These are phyloP conservation scores for Palythoa caribaeorum DNA, from an alignment of 92 coral and sea anemone genomes.

Conservation along the genomic window DNA sequence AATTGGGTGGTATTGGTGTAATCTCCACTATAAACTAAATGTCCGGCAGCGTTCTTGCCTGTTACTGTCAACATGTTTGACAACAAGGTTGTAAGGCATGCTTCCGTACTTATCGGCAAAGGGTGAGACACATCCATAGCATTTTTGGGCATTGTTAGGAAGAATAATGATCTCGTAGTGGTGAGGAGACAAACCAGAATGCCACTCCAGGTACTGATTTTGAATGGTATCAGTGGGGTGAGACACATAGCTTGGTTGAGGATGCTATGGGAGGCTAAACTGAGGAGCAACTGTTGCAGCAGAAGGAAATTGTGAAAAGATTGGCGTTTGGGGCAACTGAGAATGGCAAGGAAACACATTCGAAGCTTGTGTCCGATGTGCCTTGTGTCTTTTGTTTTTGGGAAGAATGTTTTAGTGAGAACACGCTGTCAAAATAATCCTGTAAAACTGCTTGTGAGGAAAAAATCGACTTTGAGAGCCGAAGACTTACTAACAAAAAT, in stretches of 20 bases:
- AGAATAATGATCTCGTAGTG: slow-evolving; percentile 39
- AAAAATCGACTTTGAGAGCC: too few species aligned
- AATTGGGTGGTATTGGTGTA: slow-evolving; percentile 44
- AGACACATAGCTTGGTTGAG: slow-evolving; percentile 10
- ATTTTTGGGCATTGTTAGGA: slow-evolving; percentile 45
- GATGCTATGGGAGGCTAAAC: not conserved
- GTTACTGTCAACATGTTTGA: slow-evolving; percentile 48
- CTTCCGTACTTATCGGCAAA: slow-evolving; percentile 34
- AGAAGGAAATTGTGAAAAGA: too few species aligned
- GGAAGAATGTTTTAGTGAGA: too few species aligned
- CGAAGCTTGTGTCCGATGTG: too few species aligned
- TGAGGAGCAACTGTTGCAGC: not conserved
- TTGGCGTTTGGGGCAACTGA: too few species aligned
- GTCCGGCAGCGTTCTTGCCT: slow-evolving; percentile 38
- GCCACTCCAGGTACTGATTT: slow-evolving; percentile 30
- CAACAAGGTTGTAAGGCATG: slow-evolving; percentile 30
- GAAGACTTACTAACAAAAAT: too few species aligned
- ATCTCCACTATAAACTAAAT: slow-evolving; percentile 42
- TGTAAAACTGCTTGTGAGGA: too few species aligned
- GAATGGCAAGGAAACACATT: too few species aligned
- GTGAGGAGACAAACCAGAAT: slow-evolving; percentile 54
- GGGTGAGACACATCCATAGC: slow-evolving; percentile 43
- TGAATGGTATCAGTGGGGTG: slow-evolving; percentile 1
- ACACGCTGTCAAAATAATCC: too few species aligned
- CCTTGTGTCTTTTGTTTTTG: too few species aligned